Evolutionary conservation across 2,888 invertebrate species (phyloP).

Genomic region (Drosophila ochracea): DNA sequence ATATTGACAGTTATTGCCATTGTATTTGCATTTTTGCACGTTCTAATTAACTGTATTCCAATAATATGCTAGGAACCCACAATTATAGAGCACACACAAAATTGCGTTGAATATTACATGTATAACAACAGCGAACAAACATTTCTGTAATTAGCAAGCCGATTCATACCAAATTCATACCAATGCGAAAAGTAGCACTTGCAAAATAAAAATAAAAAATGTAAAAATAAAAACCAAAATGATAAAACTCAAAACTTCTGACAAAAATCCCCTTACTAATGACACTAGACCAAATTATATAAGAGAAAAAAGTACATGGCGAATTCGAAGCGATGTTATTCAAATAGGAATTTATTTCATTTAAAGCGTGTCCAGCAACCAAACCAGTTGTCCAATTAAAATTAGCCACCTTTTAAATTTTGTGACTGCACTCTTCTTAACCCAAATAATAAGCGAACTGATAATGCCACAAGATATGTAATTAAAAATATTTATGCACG

Average conservation of each 20-base stretch:
- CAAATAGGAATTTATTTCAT: constrained; percentile 8
- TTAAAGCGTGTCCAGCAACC: not conserved
- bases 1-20: constrained; percentile 55
- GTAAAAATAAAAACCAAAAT: not conserved
- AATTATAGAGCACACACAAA: constrained; percentile 38
- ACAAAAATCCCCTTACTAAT: not conserved
- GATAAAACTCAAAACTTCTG: not conserved
- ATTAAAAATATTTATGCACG: constrained; percentile 8
- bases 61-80: constrained; percentile 1
- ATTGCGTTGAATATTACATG: constrained; percentile 4
- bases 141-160: constrained; percentile 45
- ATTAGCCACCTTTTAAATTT: constrained; percentile 37
- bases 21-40: constrained; percentile 71
- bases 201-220: constrained; percentile 14
- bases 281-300: not conserved
- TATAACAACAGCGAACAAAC: constrained; percentile 47
- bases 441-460: constrained; percentile 27
- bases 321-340: not conserved
- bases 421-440: constrained; percentile 50
- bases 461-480: constrained; percentile 8
- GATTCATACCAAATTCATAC: constrained; percentile 57
- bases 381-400: constrained; percentile 66
- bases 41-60: constrained; percentile 51
- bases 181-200: constrained; percentile 46
- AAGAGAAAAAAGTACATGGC: not conserved